Percentiles rank a stretch among this genome's conserved stretches.
Conservation (phyloP, 2,113 vertebrate species). For the Zapornia atra region DNA sequence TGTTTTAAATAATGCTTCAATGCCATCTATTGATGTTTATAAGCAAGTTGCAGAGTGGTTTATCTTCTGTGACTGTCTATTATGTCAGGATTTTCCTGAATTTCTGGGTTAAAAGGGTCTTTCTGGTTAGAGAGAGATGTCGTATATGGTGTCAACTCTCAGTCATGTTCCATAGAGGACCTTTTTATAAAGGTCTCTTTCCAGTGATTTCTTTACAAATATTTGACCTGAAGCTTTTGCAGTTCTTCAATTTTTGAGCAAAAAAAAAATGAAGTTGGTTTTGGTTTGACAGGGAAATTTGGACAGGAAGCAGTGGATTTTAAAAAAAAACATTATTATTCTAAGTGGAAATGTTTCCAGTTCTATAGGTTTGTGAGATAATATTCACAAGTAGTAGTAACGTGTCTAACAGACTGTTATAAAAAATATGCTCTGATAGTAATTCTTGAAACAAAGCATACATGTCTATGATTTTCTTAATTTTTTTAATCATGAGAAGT, state of each 20-base stretch:
- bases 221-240: neutral
- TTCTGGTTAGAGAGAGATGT: neutral
- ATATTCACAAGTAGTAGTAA: neutral
- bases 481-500: neutral
- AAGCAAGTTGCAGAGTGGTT: neutral
- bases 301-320: neutral
- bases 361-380: neutral
- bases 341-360: neutral
- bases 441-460: neutral
- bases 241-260: neutral
- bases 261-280: neutral
- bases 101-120: neutral
- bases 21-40: neutral
- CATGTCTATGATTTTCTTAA: neutral
- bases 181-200: neutral
- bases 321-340: neutral
- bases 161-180: neutral
- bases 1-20: neutral
- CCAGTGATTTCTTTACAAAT: neutral
- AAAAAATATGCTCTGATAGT: neutral
- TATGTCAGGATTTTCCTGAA: neutral
- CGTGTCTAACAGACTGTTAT: neutral
- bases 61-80: neutral
- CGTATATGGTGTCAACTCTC: neutral
- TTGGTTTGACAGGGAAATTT: neutral